phyloP scores from a whole-genome alignment of 2,888 invertebrate genomes.

The Amphipoea oculea region DNA sequence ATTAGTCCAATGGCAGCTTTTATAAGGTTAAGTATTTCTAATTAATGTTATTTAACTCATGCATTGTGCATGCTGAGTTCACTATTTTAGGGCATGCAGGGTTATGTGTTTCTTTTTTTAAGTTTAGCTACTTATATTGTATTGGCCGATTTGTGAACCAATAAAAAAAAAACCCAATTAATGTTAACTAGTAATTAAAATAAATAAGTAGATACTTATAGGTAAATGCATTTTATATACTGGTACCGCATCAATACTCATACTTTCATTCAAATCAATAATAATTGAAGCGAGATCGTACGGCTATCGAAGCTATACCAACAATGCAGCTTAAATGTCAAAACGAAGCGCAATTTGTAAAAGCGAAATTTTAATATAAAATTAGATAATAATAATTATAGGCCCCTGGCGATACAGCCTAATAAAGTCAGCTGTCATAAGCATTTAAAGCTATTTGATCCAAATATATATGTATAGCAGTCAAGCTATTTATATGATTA shows the following conservation, averaged over 20 bases:
- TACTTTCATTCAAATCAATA: background rate
- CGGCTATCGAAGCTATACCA: background rate
- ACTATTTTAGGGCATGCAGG: too few species aligned
- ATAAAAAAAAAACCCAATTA: too few species aligned
- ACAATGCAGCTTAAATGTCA: conserved; percentile 6
- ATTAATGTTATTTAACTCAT: too few species aligned
- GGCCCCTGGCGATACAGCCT: background rate
- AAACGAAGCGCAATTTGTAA: conserved; percentile 6
- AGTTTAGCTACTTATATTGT: too few species aligned
- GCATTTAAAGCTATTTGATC: background rate
- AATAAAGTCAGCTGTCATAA: background rate
- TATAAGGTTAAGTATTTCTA: too few species aligned
- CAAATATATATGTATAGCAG: background rate
- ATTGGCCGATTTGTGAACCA: too few species aligned
- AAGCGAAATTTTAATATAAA: conserved; percentile 2
- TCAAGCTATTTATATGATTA: background rate
- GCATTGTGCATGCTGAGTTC: too few species aligned
- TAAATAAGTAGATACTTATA: background rate
- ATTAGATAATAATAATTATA: conserved; percentile 5
- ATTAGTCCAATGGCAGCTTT: too few species aligned
- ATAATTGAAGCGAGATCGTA: too few species aligned
- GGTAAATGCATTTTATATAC: background rate
- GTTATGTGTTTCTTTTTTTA: too few species aligned
- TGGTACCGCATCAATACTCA: background rate
- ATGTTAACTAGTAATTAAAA: background rate